Conservation (phyloP, 2,797 vertebrate species). For the Carcharodon carcharias region DNA sequence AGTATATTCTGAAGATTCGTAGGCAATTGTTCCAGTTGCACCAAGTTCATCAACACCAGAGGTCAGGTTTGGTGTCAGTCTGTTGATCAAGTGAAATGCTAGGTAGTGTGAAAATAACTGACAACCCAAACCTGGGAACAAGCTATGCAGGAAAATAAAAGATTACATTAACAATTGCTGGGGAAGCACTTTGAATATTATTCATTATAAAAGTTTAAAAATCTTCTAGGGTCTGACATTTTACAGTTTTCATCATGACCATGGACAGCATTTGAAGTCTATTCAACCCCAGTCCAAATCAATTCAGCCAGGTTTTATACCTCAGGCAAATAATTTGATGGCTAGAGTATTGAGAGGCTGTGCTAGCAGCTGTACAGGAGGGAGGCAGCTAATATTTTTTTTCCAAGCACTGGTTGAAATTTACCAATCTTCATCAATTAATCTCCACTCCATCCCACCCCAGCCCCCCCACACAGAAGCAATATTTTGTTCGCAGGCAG, state of each 20-base stretch:
- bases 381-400: not conserved
- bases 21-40: not conserved
- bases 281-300: constrained; percentile 12
- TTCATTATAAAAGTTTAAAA: constrained; percentile 12
- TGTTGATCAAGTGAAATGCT: not conserved
- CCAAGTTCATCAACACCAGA: not conserved
- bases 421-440: not conserved
- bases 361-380: not conserved
- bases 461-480: not conserved
- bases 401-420: constrained; percentile 21
- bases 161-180: not conserved
- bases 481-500: constrained; percentile 34
- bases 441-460: not conserved
- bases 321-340: constrained; percentile 9
- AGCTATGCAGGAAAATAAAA: not conserved
- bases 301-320: not conserved
- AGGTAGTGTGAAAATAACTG: not conserved
- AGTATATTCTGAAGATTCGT: not conserved
- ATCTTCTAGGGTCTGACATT: not conserved
- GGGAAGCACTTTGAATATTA: not conserved
- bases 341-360: not conserved
- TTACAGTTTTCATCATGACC: not conserved
- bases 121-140: not conserved
- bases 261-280: not conserved
- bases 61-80: not conserved